These are phyloP conservation scores for Gracilinanus agilis DNA, from an alignment of 2,113 vertebrate genomes.

Conservation along the genomic window DNA sequence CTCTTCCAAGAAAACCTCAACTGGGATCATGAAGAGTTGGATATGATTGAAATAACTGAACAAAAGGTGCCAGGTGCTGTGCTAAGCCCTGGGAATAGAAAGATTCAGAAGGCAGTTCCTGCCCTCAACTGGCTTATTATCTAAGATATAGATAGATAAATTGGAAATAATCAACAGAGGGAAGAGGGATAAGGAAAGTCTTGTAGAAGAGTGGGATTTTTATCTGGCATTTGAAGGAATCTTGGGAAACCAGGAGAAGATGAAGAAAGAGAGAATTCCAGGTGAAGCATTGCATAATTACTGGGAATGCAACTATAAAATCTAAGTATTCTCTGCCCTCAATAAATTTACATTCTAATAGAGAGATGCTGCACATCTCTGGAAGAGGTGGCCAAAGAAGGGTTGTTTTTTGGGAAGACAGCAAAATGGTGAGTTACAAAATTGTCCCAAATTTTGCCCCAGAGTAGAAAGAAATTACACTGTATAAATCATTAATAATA, in stretches of 20 bases:
- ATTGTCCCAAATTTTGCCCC: background rate
- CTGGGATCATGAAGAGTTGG: no score
- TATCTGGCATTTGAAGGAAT: background rate
- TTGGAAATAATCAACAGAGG: background rate
- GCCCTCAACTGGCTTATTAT: background rate
- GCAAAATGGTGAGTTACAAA: background rate
- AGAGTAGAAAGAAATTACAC: background rate
- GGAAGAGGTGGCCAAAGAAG: no score
- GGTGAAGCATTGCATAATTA: background rate
- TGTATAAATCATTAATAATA: background rate
- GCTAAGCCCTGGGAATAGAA: no score
- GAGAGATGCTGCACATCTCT: no score
- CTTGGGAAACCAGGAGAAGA: background rate
- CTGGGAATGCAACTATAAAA: slow-evolving; percentile 17
- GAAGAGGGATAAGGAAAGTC: no score
- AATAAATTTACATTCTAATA: background rate
- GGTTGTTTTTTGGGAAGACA: background rate
- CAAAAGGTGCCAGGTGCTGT: no score
- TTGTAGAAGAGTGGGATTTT: background rate
- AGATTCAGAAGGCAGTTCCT: no score
- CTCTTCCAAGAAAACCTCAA: no score
- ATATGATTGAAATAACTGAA: no score
- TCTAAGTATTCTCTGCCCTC: no score
- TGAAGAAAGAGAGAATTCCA: background rate
- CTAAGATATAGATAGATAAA: background rate